Evolutionary conservation across 1,140 invertebrate species (phyloP).

Genomic region (Penaeus chinensis): DNA sequence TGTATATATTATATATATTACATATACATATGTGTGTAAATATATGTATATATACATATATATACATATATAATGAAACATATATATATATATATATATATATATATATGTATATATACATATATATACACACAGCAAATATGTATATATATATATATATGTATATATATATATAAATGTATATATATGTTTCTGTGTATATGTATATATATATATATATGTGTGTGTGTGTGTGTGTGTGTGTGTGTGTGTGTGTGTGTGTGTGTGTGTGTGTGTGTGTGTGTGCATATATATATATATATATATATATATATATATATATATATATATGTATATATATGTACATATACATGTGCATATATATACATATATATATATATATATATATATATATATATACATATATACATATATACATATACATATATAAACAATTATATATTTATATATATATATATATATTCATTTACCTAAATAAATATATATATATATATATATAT

Average conservation of each 20-base stretch:
- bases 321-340: not conserved
- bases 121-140: not conserved
- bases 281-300: too few relatives aligned
- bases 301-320: too few relatives aligned
- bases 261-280: not conserved
- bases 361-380: not conserved
- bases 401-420: slow-evolving; percentile 18
- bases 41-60: not conserved
- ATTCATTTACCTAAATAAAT: not conserved
- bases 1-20: not conserved
- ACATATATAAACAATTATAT: not conserved
- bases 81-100: slow-evolving; percentile 5
- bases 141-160: slow-evolving; percentile 18
- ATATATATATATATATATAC: not conserved
- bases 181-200: not conserved
- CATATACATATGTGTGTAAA: not conserved
- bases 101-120: slow-evolving; percentile 1
- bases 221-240: not conserved
- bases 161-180: not conserved
- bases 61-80: not conserved
- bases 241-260: not conserved
- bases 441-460: not conserved
- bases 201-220: slow-evolving; percentile 17
- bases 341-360: not conserved
- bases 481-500: too few relatives aligned